Evolutionary conservation across 2,113 vertebrate genomes (phyloP), one percentile per base, ranked within the genome.

Genomic region (Oplegnathus fasciatus): DNA sequence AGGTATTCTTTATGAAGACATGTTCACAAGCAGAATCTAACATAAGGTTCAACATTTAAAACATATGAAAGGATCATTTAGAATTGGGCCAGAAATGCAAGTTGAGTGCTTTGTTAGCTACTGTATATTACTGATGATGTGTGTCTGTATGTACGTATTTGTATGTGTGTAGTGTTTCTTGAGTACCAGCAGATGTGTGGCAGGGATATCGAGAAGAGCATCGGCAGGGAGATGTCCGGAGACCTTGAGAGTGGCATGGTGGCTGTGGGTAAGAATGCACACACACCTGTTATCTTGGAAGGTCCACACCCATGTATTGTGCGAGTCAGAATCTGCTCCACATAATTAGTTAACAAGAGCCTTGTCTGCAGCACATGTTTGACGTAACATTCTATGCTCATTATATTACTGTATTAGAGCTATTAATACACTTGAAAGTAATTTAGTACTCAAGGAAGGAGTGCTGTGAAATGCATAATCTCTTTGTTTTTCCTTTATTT

Each of bases 151-250:
- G 32, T 74, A 22, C 54, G 11, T 37, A 9, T 78, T 26, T 86
- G 20, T 69, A 34, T 80, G 30, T 80, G 70, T 46, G n/a, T 82
- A 99, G 98, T 99, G 75, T 99, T 99, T 92, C 94, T 92, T 0
- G 97, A 99, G 91, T 99, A 99, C 90, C 97, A 99, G 94, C 91
- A 96, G 44, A 98, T 98, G 97, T 97, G 97, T 44, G 97, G 97
- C 78, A 95, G 97, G 58, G 98, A 99, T 90, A 96, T 99, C 1
- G 97, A 98, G 84, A 97, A 96, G 85, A 99, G 98, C 77, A 98
- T 99, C 55, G 71, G 82, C 75, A 96, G 98, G 66, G 98, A 99
- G 86, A 99, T 99, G 98, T 99, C 98, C 1, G 98, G 98, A 73
- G 97, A 99, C 85, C 96, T 99, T 78, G 98, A 99, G 85, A 96